These are phyloP conservation scores for Toxotes chatareus DNA, from an alignment of 2,113 vertebrate species.

Conservation along the genomic window DNA sequence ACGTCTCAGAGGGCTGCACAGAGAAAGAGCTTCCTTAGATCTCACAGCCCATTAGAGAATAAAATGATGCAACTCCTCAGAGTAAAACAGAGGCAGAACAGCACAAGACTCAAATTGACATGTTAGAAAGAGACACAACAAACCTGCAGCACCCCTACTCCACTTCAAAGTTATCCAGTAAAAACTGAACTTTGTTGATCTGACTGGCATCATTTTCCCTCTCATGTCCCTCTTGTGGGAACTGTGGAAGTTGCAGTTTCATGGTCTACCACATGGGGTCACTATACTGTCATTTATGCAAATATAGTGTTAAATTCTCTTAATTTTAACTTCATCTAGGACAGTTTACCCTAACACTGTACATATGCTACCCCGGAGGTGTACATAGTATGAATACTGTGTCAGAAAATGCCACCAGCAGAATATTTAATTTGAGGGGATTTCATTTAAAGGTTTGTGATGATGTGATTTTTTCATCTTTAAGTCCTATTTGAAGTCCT, in stretches of 20 bases:
- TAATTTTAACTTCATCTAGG: too few species aligned
- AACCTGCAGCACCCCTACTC: background rate
- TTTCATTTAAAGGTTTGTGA: background rate
- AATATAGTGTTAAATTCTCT: background rate
- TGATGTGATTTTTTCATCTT: background rate
- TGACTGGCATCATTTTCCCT: slow-evolving; percentile 5
- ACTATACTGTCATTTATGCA: slow-evolving; percentile 13
- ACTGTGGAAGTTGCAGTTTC: slow-evolving; percentile 5
- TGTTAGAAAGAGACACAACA: background rate
- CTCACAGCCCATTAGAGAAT: background rate
- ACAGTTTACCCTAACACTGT: background rate
- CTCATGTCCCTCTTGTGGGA: too few species aligned
- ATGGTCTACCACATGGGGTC: slow-evolving; percentile 32
- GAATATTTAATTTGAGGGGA: background rate
- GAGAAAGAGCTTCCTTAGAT: background rate
- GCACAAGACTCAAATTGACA: background rate
- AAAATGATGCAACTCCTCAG: slow-evolving; percentile 25
- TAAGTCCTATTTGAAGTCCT: background rate
- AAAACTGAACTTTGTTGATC: background rate
- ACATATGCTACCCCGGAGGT: background rate
- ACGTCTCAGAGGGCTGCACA: slow-evolving; percentile 1
- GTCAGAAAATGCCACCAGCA: background rate
- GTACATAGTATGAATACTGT: background rate
- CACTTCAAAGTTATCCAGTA: slow-evolving; percentile 10
- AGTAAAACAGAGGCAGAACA: background rate